Evolutionary conservation across 2,113 vertebrate species (phyloP).

Genomic region (Seriola quinqueradiata): DNA sequence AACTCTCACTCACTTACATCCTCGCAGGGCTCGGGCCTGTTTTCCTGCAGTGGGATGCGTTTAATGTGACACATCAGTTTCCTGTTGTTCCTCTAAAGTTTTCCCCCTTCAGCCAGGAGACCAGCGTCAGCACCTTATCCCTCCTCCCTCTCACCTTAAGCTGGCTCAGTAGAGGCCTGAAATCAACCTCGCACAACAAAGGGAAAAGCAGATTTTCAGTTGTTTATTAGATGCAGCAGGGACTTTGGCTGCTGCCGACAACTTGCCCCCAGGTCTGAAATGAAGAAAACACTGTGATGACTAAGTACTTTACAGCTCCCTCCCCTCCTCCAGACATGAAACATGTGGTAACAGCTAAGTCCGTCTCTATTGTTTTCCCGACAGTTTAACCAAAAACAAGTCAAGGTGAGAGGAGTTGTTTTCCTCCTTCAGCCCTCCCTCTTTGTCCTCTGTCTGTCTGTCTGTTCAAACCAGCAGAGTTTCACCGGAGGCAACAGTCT

Average conservation of each 20-base stretch:
- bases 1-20: constrained; percentile 46
- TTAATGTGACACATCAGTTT: constrained; percentile 39
- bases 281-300: constrained; percentile 46
- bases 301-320: constrained; percentile 28
- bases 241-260: constrained; percentile 22
- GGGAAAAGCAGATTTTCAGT: constrained; percentile 21
- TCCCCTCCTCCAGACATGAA: constrained; percentile 10
- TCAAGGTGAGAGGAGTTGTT: constrained; percentile 29
- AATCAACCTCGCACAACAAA: background rate
- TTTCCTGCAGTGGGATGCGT: constrained; percentile 20
- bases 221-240: constrained; percentile 22
- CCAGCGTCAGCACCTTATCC: background rate
- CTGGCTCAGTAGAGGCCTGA: constrained; percentile 22
- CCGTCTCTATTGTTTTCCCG: constrained; percentile 31
- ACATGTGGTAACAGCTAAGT: constrained; percentile 34
- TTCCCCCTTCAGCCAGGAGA: background rate
- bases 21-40: background rate
- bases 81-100: constrained; percentile 33
- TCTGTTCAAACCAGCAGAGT: constrained; percentile 30
- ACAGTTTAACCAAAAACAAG: constrained; percentile 38
- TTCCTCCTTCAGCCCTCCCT: background rate
- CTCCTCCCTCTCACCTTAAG: constrained; percentile 5
- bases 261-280: constrained; percentile 7
- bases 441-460: constrained; percentile 11
- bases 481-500: constrained; percentile 32